Percentiles rank a stretch among this genome's conserved stretches.
Evolutionary conservation across 2,113 vertebrate species (phyloP).

Genomic region (Climacteris rufus): DNA sequence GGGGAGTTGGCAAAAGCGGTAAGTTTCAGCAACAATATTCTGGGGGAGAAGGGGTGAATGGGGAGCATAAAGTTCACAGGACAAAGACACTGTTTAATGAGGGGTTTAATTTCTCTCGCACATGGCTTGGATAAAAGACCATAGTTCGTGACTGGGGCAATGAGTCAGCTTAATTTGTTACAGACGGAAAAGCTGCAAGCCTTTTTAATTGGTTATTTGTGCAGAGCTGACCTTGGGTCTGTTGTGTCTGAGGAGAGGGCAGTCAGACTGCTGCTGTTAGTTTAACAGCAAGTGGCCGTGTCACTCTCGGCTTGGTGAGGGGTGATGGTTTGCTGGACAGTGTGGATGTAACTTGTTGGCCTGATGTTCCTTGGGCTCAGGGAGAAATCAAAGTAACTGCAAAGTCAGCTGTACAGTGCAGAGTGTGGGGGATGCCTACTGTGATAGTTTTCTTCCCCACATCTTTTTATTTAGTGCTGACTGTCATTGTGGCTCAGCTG

Average conservation of each 20-base stretch:
- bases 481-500: not conserved
- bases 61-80: not conserved
- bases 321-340: not conserved
- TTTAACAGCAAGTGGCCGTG: not conserved
- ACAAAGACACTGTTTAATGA: not conserved
- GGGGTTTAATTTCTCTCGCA: not conserved
- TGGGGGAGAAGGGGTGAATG: not conserved
- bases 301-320: not conserved
- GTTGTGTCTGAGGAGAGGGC: not conserved
- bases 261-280: not conserved
- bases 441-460: not conserved
- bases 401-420: not conserved
- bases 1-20: conserved; percentile 77
- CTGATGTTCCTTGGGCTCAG: not conserved
- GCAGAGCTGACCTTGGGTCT: not conserved
- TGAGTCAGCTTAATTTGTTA: conserved; percentile 47
- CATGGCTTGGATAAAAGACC: not conserved
- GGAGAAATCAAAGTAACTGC: not conserved
- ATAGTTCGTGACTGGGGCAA: not conserved
- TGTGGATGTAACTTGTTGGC: not conserved
- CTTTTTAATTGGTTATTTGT: not conserved
- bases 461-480: not conserved
- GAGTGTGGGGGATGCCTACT: not conserved
- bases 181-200: not conserved
- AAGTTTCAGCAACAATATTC: conserved; percentile 57